A percentile compares a stretch with the other conserved stretches of the same genome.
Evolutionary conservation across 2,888 invertebrate species (phyloP).

Genomic region (Pasiphila rectangulata): DNA sequence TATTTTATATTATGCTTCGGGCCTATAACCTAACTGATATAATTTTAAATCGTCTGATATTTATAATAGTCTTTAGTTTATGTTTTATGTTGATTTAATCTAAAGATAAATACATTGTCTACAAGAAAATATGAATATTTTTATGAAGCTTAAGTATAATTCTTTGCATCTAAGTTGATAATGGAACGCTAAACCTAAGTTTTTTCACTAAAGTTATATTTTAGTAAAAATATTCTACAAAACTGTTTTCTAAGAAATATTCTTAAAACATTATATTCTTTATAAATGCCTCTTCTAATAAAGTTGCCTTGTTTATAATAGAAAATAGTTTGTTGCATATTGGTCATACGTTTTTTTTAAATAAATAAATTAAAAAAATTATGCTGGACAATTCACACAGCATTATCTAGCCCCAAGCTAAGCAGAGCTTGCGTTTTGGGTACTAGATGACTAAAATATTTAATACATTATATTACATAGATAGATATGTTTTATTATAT

Average conservation of each 20-base stretch:
- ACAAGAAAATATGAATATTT: background rate
- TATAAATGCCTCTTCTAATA: background rate
- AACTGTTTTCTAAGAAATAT: slow-evolving; percentile 8
- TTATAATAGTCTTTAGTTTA: slow-evolving; percentile 31
- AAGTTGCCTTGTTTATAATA: background rate
- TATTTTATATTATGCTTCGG: slow-evolving; percentile 25
- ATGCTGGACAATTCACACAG: too few relatives aligned
- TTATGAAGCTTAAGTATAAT: slow-evolving; percentile 4
- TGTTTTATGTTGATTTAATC: slow-evolving; percentile 23
- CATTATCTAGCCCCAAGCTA: too few relatives aligned
- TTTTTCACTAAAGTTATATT: slow-evolving; percentile 7
- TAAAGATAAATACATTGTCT: slow-evolving; percentile 14
- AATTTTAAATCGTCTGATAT: slow-evolving; percentile 20
- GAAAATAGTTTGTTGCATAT: too few relatives aligned
- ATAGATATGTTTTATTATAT: too few relatives aligned
- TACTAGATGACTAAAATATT: too few relatives aligned
- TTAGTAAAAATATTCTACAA: slow-evolving; percentile 18
- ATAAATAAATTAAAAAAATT: too few relatives aligned
- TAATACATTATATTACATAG: too few relatives aligned
- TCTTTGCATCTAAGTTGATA: slow-evolving; percentile 3
- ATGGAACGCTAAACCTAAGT: slow-evolving; percentile 2
- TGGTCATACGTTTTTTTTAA: too few relatives aligned
- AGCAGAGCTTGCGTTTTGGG: too few relatives aligned
- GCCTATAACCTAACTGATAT: slow-evolving; percentile 21
- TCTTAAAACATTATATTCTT: background rate